Base-by-base conservation (phyloP, 1,140 invertebrate species). In the Linepithema humile region DNA sequence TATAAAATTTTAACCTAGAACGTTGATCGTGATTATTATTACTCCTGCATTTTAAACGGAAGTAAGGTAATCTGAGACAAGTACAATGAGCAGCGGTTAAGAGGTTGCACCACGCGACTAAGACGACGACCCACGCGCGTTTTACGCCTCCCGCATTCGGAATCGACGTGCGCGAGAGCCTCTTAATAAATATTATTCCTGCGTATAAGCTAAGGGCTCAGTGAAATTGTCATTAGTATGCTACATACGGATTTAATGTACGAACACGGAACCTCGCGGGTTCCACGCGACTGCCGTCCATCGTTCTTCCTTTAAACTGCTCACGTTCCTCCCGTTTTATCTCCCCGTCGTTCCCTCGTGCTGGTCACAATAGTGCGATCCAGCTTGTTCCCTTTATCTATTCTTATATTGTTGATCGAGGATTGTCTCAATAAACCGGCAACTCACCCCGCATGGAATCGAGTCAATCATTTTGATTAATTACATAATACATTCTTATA, bases 21-120 rank as follows among this genome's bases (percentile, higher is more conserved):
- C 65, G 40, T 70, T 69, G 55, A 80, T 80, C 64, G 48, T 15
- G 20, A 57, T 43, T 38, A 80, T 80, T 80, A 69, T 80, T 70
- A 80, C 48, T 26, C 48, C 48, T 70, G 75, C 69, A 80, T 80
- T 48, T 55, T 55, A 80, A 80, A 38, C 29, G 65, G 48, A 35
- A 57, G 64, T 55, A 80, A 80, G 75, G 75, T 80, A 80, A 75
- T 75, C n/a, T 57, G 73, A 80, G 53, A 69, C 70, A 38, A 80
- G 75, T 80, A 80, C 64, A 80, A 80, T 80, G 75, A 80, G 50
- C 75, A 50, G 64, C 53, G 40, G 75, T 80, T 80, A 80, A 80
- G 75, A 55, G 35, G 75, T 80, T 80, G 64, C 75, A 80, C 75
- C 75, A 80, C 75, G 75, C 75, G 75, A 80, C 75, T 64, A 43